Conservation (phyloP, 2,113 vertebrate genomes). For the Actenoides hombroni region DNA sequence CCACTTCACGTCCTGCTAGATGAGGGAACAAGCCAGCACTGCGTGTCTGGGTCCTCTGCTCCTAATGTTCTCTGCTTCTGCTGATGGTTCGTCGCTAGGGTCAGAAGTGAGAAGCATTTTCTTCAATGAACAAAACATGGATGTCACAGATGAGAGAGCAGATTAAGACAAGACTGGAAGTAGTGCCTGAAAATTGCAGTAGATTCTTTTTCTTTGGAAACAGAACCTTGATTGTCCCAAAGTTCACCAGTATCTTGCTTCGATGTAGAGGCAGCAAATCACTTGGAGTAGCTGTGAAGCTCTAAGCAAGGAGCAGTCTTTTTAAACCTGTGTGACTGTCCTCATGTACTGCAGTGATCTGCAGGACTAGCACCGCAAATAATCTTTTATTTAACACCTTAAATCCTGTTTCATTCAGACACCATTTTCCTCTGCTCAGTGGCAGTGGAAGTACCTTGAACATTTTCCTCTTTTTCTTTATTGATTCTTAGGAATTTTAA, state of each 20-base stretch:
- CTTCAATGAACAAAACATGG: neutral
- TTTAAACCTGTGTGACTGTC: neutral
- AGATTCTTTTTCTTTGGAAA: neutral
- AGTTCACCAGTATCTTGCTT: neutral
- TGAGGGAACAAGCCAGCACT: neutral
- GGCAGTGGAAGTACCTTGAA: neutral
- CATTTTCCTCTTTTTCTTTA: neutral
- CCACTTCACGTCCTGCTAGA: neutral
- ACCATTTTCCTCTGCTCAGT: neutral
- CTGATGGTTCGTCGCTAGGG: neutral
- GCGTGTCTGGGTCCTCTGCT: neutral
- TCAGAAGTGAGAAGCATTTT: neutral
- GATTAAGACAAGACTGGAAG: neutral
- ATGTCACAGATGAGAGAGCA: neutral
- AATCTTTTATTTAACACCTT: neutral
- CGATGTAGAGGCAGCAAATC: neutral
- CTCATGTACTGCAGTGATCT: neutral
- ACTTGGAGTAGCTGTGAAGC: neutral
- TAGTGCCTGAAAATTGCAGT: neutral
- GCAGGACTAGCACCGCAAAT: neutral
- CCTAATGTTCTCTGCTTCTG: neutral
- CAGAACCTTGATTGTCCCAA: neutral
- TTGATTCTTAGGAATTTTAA: constrained; percentile 82
- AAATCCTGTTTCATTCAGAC: neutral
- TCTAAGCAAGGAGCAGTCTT: neutral